These are phyloP conservation scores for Chesias legatella DNA, from an alignment of 2,888 invertebrate species.

Conservation along the genomic window DNA sequence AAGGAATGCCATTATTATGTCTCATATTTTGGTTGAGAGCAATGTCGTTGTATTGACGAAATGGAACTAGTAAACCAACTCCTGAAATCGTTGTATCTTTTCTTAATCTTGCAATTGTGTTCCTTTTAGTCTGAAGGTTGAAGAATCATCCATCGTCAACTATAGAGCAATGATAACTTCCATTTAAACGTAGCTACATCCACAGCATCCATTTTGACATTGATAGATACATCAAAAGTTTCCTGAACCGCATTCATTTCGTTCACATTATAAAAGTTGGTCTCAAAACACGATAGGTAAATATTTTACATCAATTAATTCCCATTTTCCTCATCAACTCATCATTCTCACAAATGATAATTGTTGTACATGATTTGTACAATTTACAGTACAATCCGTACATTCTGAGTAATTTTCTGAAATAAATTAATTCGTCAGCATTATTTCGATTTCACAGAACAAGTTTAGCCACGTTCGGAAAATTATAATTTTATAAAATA, in stretches of 20 bases:
- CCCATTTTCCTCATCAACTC: slow-evolving; percentile 22
- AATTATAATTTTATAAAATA: slow-evolving; percentile 29
- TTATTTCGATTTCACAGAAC: slow-evolving; percentile 55
- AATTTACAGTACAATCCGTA: slow-evolving; percentile 64
- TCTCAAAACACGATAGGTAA: slow-evolving; percentile 59
- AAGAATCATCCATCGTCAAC: no score
- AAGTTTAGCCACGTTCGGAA: slow-evolving; percentile 63
- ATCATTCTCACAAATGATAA: slow-evolving; percentile 37
- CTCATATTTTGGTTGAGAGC: no score
- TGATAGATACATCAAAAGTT: slow-evolving; percentile 16
- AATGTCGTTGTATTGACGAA: no score
- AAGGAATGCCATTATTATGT: no score
- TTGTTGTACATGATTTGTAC: slow-evolving; percentile 61
- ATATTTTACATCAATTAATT: slow-evolving; percentile 29
- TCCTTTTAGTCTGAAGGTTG: no score
- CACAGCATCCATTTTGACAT: slow-evolving; percentile 11
- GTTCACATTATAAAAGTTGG: slow-evolving; percentile 55
- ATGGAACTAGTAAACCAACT: no score
- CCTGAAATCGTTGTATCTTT: no score
- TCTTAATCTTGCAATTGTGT: no score
- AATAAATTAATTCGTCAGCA: slow-evolving; percentile 44
- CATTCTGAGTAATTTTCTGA: slow-evolving; percentile 29
- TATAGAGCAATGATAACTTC: no score
- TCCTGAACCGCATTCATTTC: slow-evolving; percentile 20
- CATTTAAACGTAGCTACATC: no score